Evolutionary conservation across 2,113 vertebrate species (phyloP).

Genomic region (Nycticebus coucang): DNA sequence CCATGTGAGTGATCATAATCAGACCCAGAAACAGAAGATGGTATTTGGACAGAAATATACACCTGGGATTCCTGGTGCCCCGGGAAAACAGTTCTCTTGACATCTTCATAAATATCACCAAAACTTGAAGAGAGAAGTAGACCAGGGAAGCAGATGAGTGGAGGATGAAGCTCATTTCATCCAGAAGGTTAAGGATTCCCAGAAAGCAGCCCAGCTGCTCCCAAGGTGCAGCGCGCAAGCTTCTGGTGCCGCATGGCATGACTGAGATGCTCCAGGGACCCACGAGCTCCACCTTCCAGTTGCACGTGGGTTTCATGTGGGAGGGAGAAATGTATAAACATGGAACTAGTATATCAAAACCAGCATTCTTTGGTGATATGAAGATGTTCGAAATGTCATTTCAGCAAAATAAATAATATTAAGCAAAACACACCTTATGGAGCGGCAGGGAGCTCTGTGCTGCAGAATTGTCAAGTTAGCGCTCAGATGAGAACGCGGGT

Average conservation of each 20-base stretch:
- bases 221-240: fast-evolving
- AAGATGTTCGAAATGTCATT: background rate
- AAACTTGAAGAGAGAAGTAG: background rate
- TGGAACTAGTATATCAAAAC: fast-evolving
- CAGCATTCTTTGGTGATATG: too few relatives aligned
- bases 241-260: fast-evolving
- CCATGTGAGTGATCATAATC: too few relatives aligned
- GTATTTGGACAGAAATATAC: background rate
- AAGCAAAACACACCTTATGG: fast-evolving
- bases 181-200: conserved; percentile 13
- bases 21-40: background rate
- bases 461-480: fast-evolving
- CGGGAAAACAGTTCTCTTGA: fast-evolving
- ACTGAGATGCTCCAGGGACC: fast-evolving
- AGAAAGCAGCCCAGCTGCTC: background rate
- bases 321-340: background rate
- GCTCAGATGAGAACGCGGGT: fast-evolving
- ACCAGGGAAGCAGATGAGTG: background rate
- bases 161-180: background rate
- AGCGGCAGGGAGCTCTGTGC: fast-evolving
- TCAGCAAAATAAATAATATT: background rate
- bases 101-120: background rate
- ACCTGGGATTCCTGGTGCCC: background rate
- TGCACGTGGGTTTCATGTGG: fast-evolving
- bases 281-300: fast-evolving